phyloP scores from a whole-genome alignment of 2,888 invertebrate genomes.

The Charanyca ferruginea region DNA sequence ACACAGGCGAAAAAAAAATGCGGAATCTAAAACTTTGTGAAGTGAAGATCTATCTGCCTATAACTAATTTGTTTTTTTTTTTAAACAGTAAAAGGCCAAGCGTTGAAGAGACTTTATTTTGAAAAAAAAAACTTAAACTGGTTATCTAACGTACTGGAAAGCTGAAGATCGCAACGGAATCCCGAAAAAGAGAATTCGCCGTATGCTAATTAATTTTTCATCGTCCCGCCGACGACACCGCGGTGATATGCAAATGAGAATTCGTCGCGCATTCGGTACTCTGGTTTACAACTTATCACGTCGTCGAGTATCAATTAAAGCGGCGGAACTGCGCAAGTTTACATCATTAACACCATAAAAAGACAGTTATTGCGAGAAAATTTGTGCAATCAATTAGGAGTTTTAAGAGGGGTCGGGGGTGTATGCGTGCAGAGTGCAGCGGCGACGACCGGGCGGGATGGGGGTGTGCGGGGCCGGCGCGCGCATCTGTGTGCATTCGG shows the following conservation, averaged over 20 bases:
- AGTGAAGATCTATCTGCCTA: constrained; percentile 15
- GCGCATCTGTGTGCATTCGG: constrained; percentile 91
- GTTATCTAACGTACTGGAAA: constrained; percentile 31
- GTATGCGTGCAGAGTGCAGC: constrained; percentile 87
- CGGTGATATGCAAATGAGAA: constrained; percentile 78
- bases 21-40: constrained; percentile 18
- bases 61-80: constrained; percentile 14
- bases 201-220: constrained; percentile 85
- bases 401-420: constrained; percentile 86
- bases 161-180: constrained; percentile 61
- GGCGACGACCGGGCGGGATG: constrained; percentile 76
- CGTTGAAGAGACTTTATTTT: constrained; percentile 24
- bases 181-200: constrained; percentile 72
- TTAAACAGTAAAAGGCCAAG: constrained; percentile 16
- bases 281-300: constrained; percentile 78
- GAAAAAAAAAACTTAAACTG: constrained; percentile 10
- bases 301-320: constrained; percentile 85
- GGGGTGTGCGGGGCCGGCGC: constrained; percentile 82
- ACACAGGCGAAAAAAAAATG: constrained; percentile 25
- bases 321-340: constrained; percentile 87
- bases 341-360: constrained; percentile 90
- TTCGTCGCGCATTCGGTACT: constrained; percentile 72
- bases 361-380: constrained; percentile 91
- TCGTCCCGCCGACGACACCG: constrained; percentile 75
- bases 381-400: constrained; percentile 91